Percentiles rank a stretch among this genome's conserved stretches.
phyloP scores from a whole-genome alignment of 2,888 invertebrate genomes.

The Sinodicranocentrus sp. region DNA sequence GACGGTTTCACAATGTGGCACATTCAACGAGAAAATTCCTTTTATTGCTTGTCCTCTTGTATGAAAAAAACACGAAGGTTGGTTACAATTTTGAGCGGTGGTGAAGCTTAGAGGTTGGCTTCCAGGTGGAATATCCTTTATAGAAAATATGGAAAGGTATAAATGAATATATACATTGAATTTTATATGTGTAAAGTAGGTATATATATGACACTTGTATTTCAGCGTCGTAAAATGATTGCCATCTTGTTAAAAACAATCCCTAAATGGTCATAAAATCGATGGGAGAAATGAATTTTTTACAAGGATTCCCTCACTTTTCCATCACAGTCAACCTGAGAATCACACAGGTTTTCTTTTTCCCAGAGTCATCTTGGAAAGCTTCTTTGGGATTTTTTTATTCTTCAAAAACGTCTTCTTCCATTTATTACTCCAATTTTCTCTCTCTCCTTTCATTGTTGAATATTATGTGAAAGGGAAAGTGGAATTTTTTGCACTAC shows the following conservation, averaged over 20 bases:
- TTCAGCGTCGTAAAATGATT: constrained; percentile 68
- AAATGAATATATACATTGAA: no score
- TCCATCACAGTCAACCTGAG: background rate
- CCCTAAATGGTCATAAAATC: constrained; percentile 70
- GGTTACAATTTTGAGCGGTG: no score
- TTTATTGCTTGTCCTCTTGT: constrained; percentile 51
- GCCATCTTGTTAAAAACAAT: constrained; percentile 63
- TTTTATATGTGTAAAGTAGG: no score
- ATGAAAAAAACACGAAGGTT: no score
- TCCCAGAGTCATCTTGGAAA: no score
- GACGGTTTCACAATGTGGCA: constrained; percentile 36
- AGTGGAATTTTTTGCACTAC: no score
- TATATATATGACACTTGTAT: constrained; percentile 49
- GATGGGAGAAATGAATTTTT: constrained; percentile 69
- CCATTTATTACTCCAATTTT: no score
- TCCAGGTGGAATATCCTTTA: constrained; percentile 33
- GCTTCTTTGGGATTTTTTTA: no score
- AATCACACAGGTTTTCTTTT: background rate
- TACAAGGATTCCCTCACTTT: constrained; percentile 45
- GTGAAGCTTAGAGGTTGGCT: no score
- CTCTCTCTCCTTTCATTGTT: no score
- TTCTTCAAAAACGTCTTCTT: no score
- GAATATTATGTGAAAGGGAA: no score
- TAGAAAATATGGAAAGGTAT: background rate
- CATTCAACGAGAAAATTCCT: constrained; percentile 30